phyloP scores from a whole-genome alignment of 2,113 vertebrate species.

The Pseudorasbora parva region DNA sequence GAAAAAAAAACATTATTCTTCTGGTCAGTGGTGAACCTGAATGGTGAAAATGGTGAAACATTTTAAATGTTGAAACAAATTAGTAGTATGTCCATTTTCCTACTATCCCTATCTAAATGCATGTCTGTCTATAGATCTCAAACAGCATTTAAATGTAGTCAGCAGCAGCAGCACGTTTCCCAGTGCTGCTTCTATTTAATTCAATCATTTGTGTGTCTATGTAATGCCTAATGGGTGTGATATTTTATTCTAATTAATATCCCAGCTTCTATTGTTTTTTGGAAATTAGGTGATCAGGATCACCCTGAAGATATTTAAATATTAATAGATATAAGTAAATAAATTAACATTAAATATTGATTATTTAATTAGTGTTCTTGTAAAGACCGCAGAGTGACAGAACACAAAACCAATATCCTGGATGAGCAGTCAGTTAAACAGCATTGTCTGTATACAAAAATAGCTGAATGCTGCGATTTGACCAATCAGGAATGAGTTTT shows the following conservation, averaged over 20 bases:
- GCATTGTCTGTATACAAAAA: background rate
- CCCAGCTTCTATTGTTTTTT: background rate
- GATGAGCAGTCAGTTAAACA: background rate
- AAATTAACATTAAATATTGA: background rate
- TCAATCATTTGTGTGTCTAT: background rate
- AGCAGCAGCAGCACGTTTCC: background rate
- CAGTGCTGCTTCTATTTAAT: background rate
- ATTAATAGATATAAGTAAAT: background rate
- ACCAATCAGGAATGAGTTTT: background rate
- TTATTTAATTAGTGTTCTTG: background rate
- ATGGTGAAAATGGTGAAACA: too few relatives aligned
- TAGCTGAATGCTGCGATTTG: background rate
- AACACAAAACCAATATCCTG: background rate
- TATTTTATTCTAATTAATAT: background rate
- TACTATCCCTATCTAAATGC: too few relatives aligned
- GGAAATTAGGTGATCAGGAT: background rate
- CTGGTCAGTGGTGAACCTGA: too few relatives aligned
- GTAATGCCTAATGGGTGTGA: background rate
- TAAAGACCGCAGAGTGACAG: background rate
- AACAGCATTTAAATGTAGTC: too few relatives aligned
- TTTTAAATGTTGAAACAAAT: too few relatives aligned
- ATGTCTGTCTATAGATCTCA: too few relatives aligned
- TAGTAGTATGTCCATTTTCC: background rate
- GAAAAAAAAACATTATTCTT: too few relatives aligned
- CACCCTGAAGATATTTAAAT: background rate